Conservation (phyloP, 1,140 invertebrate genomes). For the Delia radicum region DNA sequence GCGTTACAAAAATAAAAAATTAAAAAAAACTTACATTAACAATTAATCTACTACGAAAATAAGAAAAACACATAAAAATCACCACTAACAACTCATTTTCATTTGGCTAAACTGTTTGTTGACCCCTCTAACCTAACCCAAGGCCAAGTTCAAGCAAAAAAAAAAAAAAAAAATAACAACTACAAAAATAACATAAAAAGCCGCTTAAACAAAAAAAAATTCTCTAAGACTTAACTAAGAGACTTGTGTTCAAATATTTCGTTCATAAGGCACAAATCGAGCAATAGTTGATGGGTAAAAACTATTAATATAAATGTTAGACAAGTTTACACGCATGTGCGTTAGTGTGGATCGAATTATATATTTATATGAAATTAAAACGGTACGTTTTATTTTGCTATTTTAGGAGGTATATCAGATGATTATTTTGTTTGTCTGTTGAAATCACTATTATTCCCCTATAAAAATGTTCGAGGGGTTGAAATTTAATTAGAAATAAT, state of each 20-base stretch:
- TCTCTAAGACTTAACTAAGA: too few relatives aligned
- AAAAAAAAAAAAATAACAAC: background rate
- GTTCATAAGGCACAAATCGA: background rate
- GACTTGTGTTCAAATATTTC: background rate
- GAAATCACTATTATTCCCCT: too few relatives aligned
- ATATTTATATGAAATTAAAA: background rate
- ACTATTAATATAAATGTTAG: background rate
- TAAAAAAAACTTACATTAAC: too few relatives aligned
- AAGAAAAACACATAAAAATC: background rate
- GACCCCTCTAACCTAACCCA: background rate
- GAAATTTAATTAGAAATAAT: too few relatives aligned
- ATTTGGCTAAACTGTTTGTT: background rate
- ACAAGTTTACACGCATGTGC: constrained; percentile 1
- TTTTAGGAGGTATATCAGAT: too few relatives aligned
- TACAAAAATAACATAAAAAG: background rate
- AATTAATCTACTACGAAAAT: background rate
- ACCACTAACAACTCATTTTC: background rate
- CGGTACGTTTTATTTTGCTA: background rate
- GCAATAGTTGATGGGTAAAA: background rate
- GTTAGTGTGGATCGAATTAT: background rate
- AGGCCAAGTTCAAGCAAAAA: background rate
- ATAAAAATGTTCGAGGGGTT: too few relatives aligned
- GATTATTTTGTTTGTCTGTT: too few relatives aligned
- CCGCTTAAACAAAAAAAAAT: background rate
- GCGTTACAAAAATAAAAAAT: background rate